phyloP scores from a whole-genome alignment of 2,888 invertebrate genomes.

The Brenthis ino region DNA sequence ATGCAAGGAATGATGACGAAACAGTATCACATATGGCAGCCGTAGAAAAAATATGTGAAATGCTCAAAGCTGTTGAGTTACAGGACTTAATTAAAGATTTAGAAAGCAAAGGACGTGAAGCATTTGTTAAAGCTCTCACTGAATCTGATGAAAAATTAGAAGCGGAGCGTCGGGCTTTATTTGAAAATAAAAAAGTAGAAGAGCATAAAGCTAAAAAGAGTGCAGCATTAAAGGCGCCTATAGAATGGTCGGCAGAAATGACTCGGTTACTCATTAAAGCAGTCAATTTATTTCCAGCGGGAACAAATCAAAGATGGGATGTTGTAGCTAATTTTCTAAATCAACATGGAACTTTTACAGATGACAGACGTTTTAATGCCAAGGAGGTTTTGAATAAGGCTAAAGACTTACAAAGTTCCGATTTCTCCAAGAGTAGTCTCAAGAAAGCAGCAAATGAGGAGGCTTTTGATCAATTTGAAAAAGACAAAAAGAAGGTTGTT shows the following conservation, averaged over 20 bases:
- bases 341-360: slow-evolving; percentile 87
- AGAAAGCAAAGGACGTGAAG: slow-evolving; percentile 83
- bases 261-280: slow-evolving; percentile 96
- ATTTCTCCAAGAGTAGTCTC: slow-evolving; percentile 91
- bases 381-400: slow-evolving; percentile 98
- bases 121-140: slow-evolving; percentile 86
- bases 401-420: slow-evolving; percentile 95
- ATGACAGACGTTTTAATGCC: slow-evolving; percentile 86
- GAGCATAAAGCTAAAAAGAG: slow-evolving; percentile 72
- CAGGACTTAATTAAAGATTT: slow-evolving; percentile 89
- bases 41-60: slow-evolving; percentile 95
- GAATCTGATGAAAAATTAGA: slow-evolving; percentile 90
- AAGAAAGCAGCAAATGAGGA: slow-evolving; percentile 95
- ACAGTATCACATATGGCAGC: slow-evolving; percentile 92
- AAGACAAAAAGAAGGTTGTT: slow-evolving; percentile 86
- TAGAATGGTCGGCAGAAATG: slow-evolving; percentile 92
- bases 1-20: slow-evolving; percentile 86
- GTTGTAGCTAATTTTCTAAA: slow-evolving; percentile 98
- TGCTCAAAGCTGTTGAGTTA: slow-evolving; percentile 86
- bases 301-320: slow-evolving; percentile 95
- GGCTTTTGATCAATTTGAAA: slow-evolving; percentile 95
- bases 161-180: slow-evolving; percentile 86
- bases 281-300: slow-evolving; percentile 98
- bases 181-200: slow-evolving; percentile 77
- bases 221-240: slow-evolving; percentile 69